Evolutionary conservation across 2,888 invertebrate genomes (phyloP), one percentile per base, ranked within the genome.

Genomic region (Leptinotarsa peninsularis): DNA sequence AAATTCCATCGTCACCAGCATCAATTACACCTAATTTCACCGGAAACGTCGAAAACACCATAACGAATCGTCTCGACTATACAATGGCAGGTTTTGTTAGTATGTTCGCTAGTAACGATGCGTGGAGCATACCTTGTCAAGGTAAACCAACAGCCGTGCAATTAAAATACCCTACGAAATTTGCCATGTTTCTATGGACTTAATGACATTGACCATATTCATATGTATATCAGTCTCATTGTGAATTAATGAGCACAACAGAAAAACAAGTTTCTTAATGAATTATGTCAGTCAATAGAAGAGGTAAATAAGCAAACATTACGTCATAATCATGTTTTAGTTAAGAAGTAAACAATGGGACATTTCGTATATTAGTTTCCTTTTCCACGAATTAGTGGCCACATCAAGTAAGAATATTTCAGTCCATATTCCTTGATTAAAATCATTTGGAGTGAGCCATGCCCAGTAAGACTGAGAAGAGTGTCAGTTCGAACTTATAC

Each of bases 171-270:
- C 43, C 43, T 33, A 63, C 33, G 27, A 33, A 63, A 63, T 27
- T 63, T 63, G 33, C n/a, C 63, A 43, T 63, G 63, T 63, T 21
- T 27, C 63, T 43, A 63, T 63, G 63, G 63, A 63, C 33, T 33
- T 43, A 63, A 43, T 63, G 63, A 63, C 63, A 33, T 63, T 63
- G 63, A 63, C 63, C 63, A 63, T 33, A 63, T 63, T 43, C 63
- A 33, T 43, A n/a, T 63, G 27, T 63, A 33, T 63, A 63, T 33
- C 63, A 43, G 33, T 10, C 27, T 43, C 33, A 63, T 63, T 43
- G 63, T 63, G 43, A 43, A 33, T 63, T 43, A 43, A 63, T 63
- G 63, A 63, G 63, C 63, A 43, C 63, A 43, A 43, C n/a, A 17
- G 63, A 7, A 63, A 60, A 63, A 63, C 63, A 43, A 63, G 58